Evolutionary conservation across 1,140 invertebrate genomes (phyloP).

Genomic region (Hestina assimilis): DNA sequence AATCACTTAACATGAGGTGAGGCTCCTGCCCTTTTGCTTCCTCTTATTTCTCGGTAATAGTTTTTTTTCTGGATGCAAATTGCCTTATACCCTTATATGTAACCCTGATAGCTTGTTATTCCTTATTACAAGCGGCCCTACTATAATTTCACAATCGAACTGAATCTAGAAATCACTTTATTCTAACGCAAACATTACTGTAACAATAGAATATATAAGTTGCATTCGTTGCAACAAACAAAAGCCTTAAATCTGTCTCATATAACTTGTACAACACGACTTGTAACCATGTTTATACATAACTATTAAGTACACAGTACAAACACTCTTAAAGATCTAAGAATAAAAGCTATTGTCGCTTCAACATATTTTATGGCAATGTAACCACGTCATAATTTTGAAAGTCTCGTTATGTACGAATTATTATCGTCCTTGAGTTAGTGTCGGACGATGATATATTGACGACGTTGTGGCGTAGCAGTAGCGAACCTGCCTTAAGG

Average conservation of each 20-base stretch:
- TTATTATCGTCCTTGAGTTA: constrained; percentile 13
- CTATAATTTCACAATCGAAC: neutral
- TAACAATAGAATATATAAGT: constrained; percentile 14
- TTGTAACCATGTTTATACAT: constrained; percentile 2
- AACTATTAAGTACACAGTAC: neutral
- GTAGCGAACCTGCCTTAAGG: too few species aligned
- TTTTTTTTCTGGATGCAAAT: too few species aligned
- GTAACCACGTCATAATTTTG: constrained; percentile 38
- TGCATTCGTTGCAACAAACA: constrained; percentile 27
- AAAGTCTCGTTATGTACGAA: constrained; percentile 15
- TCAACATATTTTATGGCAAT: constrained; percentile 23
- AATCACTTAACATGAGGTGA: too few species aligned
- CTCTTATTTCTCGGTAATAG: too few species aligned
- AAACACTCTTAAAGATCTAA: neutral
- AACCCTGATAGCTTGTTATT: too few species aligned
- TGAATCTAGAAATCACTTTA: constrained; percentile 25
- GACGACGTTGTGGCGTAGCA: neutral
- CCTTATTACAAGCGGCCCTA: too few species aligned
- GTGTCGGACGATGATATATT: neutral
- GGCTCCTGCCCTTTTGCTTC: too few species aligned
- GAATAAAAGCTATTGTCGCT: neutral
- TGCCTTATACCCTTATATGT: too few species aligned
- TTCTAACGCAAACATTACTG: constrained; percentile 10
- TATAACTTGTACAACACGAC: constrained; percentile 40
- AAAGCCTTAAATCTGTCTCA: constrained; percentile 26